Base-by-base conservation (phyloP, 2,888 invertebrate species). In the Nymphalis urticae region DNA sequence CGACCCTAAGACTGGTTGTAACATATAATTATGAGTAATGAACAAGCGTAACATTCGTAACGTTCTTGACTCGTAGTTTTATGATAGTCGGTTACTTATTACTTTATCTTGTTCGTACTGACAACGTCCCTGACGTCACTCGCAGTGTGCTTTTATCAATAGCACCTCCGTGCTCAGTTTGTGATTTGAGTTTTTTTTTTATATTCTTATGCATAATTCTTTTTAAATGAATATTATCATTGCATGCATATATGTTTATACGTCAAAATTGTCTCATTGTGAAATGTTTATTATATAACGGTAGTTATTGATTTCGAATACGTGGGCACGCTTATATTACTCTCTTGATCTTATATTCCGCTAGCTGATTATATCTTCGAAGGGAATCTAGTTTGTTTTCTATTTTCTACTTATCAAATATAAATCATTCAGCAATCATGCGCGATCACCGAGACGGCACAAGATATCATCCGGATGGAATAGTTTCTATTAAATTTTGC, bases 401-500 rank as follows among this genome's bases (percentile, higher is more conserved):
- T 66, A 72, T 69, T 69, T 60, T 54, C 65, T 53, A 50, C 56
- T 77, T 79, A 79, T 82, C 77, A 68, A 77, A 70, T 77, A 83
- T 81, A 82, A 85, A 83, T 84, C 78, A 83, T 84, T 81, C 73
- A 75, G 80, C 79, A 83, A 85, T 84, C 82, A 79, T 72, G 75
- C 75, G 75, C 74, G 77, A 79, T 82, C 79, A 76, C 79, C 80
- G 80, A 83, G 78, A 80, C 78, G 81, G 82, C 84, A 82, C 79
- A 24, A 84, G 84, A 84, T 85, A 85, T 81, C 81, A 76, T 79
- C 80, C 79, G 80, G 81, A 83, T 84, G 80, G 78, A 87, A 84
- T 82, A 80, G 85, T 85, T 86, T 85, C 85, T 82, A 88, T 87
- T 88, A 85, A 82, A 86, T 85, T 88, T 87, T 82, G 82, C 85